Evolutionary conservation across 2,113 vertebrate species (phyloP).

Genomic region (Clupea harengus): DNA sequence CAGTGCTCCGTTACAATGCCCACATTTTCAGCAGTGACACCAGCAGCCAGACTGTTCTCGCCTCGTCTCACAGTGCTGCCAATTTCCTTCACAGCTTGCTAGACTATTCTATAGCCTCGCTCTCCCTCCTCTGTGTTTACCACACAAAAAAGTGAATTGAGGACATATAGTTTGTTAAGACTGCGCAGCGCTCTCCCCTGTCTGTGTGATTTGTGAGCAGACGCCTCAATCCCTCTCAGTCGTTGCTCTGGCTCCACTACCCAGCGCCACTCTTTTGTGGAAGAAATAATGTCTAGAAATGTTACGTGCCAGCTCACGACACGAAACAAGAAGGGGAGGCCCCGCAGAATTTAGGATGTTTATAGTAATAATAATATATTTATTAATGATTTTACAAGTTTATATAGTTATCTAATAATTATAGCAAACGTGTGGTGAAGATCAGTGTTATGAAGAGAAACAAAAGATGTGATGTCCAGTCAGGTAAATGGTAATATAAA

Average conservation of each 20-base stretch:
- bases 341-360: too few relatives aligned
- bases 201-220: background rate
- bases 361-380: too few relatives aligned
- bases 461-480: too few relatives aligned
- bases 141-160: background rate
- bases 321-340: too few relatives aligned
- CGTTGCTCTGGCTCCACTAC: background rate
- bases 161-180: background rate
- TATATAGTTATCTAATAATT: too few relatives aligned
- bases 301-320: too few relatives aligned
- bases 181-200: background rate
- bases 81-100: background rate
- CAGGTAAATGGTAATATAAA: too few relatives aligned
- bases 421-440: too few relatives aligned
- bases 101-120: background rate
- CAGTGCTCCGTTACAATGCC: too few relatives aligned
- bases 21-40: background rate
- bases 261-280: background rate
- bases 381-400: too few relatives aligned
- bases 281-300: background rate
- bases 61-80: background rate
- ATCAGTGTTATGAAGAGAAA: too few relatives aligned
- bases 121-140: background rate
- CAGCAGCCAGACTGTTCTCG: background rate
- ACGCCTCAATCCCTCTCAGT: background rate